These are phyloP conservation scores for Cassiopea andromeda DNA, from an alignment of 30 jellyfish, hydroid and myxozoan genomes.

Conservation along the genomic window DNA sequence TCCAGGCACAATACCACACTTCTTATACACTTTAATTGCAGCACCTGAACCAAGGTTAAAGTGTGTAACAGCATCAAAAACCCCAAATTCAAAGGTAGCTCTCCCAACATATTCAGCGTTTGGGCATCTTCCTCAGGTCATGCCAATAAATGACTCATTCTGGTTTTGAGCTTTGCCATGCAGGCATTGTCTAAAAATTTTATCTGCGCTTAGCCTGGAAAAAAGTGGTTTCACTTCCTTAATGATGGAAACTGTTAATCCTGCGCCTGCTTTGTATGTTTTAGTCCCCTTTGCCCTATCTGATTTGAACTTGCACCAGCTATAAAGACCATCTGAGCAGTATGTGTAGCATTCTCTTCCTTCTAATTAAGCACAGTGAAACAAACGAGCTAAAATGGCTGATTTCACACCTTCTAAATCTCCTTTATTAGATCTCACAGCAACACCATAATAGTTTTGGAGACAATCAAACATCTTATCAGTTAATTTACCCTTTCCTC, in stretches of 20 bases:
- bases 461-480: not conserved
- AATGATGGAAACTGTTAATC: constrained; percentile 1
- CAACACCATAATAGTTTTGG: constrained; percentile 26
- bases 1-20: constrained; percentile 5
- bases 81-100: constrained; percentile 22
- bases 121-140: constrained; percentile 31
- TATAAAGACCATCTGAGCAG: not conserved
- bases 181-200: constrained; percentile 27
- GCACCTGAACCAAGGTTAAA: constrained; percentile 31
- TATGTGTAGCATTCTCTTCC: not conserved
- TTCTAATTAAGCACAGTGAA: not conserved
- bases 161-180: constrained; percentile 54
- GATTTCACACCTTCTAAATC: not conserved
- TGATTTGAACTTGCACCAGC: constrained; percentile 24
- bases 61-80: constrained; percentile 56
- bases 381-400: not conserved
- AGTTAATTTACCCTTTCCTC: constrained; percentile 24
- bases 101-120: constrained; percentile 1
- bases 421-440: constrained; percentile 14
- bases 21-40: not conserved
- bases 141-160: constrained; percentile 38
- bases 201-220: constrained; percentile 9
- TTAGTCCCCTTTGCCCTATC: constrained; percentile 19
- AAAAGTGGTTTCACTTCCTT: constrained; percentile 5
- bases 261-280: constrained; percentile 14